These are phyloP conservation scores for Drosophila lini DNA, from an alignment of 1,140 invertebrate genomes.

Conservation along the genomic window DNA sequence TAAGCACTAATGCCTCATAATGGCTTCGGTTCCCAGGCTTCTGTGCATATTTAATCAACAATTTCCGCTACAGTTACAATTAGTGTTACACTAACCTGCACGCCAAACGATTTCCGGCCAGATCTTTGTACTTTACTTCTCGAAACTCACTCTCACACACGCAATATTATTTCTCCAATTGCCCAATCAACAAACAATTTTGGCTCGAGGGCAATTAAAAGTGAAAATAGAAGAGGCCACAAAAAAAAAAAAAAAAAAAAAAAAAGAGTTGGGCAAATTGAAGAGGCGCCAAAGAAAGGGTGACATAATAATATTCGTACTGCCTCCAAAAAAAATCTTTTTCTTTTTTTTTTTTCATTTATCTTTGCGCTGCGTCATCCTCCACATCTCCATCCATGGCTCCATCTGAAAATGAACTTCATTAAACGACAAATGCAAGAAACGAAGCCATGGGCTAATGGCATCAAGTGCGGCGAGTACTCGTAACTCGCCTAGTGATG, in stretches of 20 bases:
- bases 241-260: not conserved
- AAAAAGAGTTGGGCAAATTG: slow-evolving; percentile 26
- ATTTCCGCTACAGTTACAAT: slow-evolving; percentile 64
- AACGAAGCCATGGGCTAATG: slow-evolving; percentile 27
- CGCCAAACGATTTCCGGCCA: slow-evolving; percentile 48
- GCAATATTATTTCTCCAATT: slow-evolving; percentile 34
- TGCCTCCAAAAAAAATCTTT: not conserved
- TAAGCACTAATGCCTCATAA: not conserved
- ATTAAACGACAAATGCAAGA: slow-evolving; percentile 60
- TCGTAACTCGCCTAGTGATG: slow-evolving; percentile 11
- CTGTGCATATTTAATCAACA: slow-evolving; percentile 37
- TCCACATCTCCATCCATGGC: slow-evolving; percentile 5
- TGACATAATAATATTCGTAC: slow-evolving; percentile 56
- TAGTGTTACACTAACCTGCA: slow-evolving; percentile 22
- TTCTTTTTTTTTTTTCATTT: slow-evolving; percentile 2
- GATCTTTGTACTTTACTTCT: slow-evolving; percentile 10
- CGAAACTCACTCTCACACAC: not conserved
- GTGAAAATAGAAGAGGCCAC: slow-evolving; percentile 56
- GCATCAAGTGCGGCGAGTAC: slow-evolving; percentile 24
- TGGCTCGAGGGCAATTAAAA: slow-evolving; percentile 63
- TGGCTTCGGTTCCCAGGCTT: slow-evolving; percentile 27
- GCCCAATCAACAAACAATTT: slow-evolving; percentile 54
- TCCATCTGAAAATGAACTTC: slow-evolving; percentile 59
- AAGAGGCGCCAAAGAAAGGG: slow-evolving; percentile 31
- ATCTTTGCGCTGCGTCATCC: slow-evolving; percentile 36